phyloP scores from a whole-genome alignment of 2,113 vertebrate species.

The Nycticebus coucang region DNA sequence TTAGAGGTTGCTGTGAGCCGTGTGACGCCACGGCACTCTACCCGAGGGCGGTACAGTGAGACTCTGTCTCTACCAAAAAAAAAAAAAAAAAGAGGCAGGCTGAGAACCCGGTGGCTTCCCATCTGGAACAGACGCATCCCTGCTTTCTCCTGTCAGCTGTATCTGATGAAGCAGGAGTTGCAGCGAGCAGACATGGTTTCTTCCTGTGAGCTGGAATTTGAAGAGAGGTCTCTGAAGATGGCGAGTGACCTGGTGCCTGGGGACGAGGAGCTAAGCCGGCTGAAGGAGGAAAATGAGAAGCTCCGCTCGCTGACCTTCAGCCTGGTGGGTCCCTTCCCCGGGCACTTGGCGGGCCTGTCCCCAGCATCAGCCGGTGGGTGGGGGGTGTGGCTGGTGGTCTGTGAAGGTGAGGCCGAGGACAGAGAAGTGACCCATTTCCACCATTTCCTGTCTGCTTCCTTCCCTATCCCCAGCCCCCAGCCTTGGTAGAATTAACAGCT shows the following conservation, averaged over 20 bases:
- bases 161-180: constrained; percentile 88
- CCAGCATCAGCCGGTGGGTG: fast-evolving
- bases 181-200: constrained; percentile 79
- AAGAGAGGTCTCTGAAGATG: constrained; percentile 78
- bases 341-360: background rate
- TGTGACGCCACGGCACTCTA: too few relatives aligned
- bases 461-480: background rate
- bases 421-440: background rate
- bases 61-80: too few relatives aligned
- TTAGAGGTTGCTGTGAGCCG: too few relatives aligned
- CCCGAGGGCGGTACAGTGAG: too few relatives aligned
- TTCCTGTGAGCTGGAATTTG: constrained; percentile 83
- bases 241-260: background rate
- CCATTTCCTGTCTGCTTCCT: background rate
- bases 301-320: constrained; percentile 84
- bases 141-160: constrained; percentile 82
- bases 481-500: fast-evolving
- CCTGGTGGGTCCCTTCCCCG: constrained; percentile 80
- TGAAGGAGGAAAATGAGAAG: constrained; percentile 87
- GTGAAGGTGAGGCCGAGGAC: background rate
- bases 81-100: background rate
- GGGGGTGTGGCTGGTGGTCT: background rate
- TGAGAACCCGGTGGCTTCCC: fast-evolving
- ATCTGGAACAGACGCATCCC: fast-evolving
- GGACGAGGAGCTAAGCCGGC: constrained; percentile 69